Base-by-base conservation (phyloP, 2,888 invertebrate species). In the Chironomus riparius region DNA sequence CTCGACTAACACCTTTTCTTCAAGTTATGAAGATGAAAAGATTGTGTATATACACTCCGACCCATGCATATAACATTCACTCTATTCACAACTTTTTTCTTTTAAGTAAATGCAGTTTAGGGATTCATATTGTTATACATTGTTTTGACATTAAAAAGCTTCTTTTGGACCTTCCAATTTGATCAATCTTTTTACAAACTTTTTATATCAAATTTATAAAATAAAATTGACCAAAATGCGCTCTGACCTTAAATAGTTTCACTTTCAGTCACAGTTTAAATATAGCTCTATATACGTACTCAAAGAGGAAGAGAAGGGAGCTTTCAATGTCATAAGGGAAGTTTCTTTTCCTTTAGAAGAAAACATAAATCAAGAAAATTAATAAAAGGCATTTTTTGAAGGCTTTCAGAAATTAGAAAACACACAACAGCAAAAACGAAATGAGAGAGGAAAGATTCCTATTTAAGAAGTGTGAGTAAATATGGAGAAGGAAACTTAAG, bases 321-420 rank as follows among this genome's bases (percentile, higher is more conserved):
- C 56, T 56, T 56, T 56, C 56, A 56, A n/a, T 65, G 65, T 21
- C 65, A 65, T 21, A 24, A 22, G 12, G 56, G 56, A 56, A 56
- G 56, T 38, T 38, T 38, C 10, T 56, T 56, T 56, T 56, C 7
- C 56, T 21, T 21, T 13, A 10, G 65, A 13, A 65, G 65, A 65
- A 62, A 62, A 65, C 65, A 65, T 65, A 65, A 65, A 65, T 65
- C 65, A 65, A 65, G 65, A 65, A 65, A 65, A 65, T 65, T 65
- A 65, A 65, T 22, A 65, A 65, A 65, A 65, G 65, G 65, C 24
- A 65, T 65, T 62, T 38, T 62, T 65, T 65, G 65, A 65, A 65
- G 65, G 65, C 65, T 65, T 56, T 18, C 18, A 22, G 22, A 65
- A 65, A 24, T 65, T 24, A 24, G 24, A 65, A 22, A 38, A 38